Evolutionary conservation across 2,113 vertebrate genomes (phyloP).

Genomic region (Girardinichthys multiradiatus): DNA sequence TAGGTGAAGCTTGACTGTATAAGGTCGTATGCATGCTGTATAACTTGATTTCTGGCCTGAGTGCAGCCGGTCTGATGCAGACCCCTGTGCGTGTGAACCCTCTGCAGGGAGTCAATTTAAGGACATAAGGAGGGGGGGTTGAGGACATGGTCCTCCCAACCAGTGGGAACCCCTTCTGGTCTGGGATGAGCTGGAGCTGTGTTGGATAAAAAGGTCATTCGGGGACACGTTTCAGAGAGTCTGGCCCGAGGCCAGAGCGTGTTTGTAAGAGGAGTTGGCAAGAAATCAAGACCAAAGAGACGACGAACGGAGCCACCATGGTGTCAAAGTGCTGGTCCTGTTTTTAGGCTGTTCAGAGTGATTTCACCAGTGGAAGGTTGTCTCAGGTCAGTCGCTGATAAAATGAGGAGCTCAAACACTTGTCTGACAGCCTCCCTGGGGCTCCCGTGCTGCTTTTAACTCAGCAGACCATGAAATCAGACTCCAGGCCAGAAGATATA

Average conservation of each 20-base stretch:
- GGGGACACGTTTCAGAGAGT: conserved; percentile 54
- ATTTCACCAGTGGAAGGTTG: conserved; percentile 63
- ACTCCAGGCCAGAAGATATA: conserved; percentile 55
- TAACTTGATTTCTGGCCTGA: conserved; percentile 46
- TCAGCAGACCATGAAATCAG: conserved; percentile 72
- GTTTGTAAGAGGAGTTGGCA: conserved; percentile 61
- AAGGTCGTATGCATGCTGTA: background rate
- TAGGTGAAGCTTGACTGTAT: background rate
- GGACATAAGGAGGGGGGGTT: conserved; percentile 38
- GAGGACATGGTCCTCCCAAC: conserved; percentile 49
- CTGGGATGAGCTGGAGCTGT: conserved; percentile 43
- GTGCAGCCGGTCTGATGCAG: conserved; percentile 58
- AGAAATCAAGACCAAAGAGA: conserved; percentile 48
- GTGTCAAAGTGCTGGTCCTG: conserved; percentile 40
- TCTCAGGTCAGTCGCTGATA: conserved; percentile 71
- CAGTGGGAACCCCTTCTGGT: conserved; percentile 68
- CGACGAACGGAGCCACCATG: conserved; percentile 45
- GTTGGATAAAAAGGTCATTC: conserved; percentile 58
- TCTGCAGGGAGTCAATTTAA: conserved; percentile 59
- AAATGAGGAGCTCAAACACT: conserved; percentile 58
- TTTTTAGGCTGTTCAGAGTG: conserved; percentile 57
- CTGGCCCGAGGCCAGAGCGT: conserved; percentile 45
- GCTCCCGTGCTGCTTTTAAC: conserved; percentile 63
- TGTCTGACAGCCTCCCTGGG: conserved; percentile 56
- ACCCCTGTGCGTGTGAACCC: conserved; percentile 67